These are phyloP conservation scores for Philopotamus ludificatus DNA, from an alignment of 1,140 invertebrate genomes.

Conservation along the genomic window DNA sequence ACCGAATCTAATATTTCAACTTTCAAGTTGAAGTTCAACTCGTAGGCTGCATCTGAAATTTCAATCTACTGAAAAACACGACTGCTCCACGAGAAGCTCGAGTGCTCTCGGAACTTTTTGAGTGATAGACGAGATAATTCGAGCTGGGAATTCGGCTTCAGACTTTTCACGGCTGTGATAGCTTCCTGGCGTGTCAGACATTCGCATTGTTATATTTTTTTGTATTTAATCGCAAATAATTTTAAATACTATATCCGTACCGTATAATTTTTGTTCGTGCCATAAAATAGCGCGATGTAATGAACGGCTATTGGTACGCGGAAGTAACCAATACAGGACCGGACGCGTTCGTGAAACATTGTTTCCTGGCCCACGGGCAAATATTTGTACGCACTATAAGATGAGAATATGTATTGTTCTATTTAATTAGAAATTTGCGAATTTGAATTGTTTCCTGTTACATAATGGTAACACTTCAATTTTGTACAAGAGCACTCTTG, in stretches of 20 bases:
- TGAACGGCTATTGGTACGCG: too few species aligned
- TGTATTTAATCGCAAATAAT: too few species aligned
- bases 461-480: slow-evolving; percentile 2
- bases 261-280: too few species aligned
- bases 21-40: slow-evolving; percentile 22
- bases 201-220: too few species aligned
- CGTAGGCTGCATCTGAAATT: slow-evolving; percentile 31
- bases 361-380: slow-evolving; percentile 5
- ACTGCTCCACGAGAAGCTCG: neutral
- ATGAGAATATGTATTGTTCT: too few species aligned
- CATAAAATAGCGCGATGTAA: too few species aligned
- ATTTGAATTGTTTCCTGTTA: neutral
- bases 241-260: too few species aligned
- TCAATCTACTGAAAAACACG: slow-evolving; percentile 31
- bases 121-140: slow-evolving; percentile 40
- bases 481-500: neutral
- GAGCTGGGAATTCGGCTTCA: neutral
- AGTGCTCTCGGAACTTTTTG: slow-evolving; percentile 27
- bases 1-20: slow-evolving; percentile 28
- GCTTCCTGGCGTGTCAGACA: too few species aligned
- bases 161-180: slow-evolving; percentile 3
- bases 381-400: neutral
- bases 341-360: slow-evolving; percentile 5
- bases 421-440: neutral
- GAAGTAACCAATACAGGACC: neutral